Percentiles rank a stretch among this genome's conserved stretches.
These are phyloP conservation scores for Tuta absoluta DNA, from an alignment of 2,888 invertebrate genomes.

Conservation along the genomic window DNA sequence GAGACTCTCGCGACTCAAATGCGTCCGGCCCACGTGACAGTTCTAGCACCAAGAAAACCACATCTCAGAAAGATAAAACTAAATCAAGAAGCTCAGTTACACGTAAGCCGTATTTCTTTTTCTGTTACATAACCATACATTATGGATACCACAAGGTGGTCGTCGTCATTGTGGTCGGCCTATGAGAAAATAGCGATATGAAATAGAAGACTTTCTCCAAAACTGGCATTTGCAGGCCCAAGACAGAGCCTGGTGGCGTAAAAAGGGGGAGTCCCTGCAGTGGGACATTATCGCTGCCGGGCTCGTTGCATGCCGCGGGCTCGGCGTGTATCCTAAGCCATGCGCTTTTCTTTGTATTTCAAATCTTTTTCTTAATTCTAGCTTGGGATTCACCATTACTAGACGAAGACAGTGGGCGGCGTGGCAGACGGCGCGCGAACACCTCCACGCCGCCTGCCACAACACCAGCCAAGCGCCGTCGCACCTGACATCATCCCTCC, in stretches of 20 bases:
- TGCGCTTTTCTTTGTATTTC: too few species aligned
- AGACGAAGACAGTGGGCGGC: constrained; percentile 65
- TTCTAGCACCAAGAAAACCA: constrained; percentile 64
- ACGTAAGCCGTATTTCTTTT: constrained; percentile 40
- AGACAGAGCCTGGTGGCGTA: too few species aligned
- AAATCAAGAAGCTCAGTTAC: constrained; percentile 57
- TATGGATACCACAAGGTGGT: too few species aligned
- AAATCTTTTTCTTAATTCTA: constrained; percentile 34
- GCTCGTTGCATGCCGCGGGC: too few species aligned
- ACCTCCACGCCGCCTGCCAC: constrained; percentile 69
- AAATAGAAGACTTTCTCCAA: too few species aligned
- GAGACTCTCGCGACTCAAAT: constrained; percentile 76
- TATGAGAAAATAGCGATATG: too few species aligned
- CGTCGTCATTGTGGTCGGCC: too few species aligned
- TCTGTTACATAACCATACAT: background rate
- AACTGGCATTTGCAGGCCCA: too few species aligned
- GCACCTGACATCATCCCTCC: constrained; percentile 62
- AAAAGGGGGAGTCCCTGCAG: too few species aligned
- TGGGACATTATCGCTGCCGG: too few species aligned
- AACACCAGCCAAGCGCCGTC: constrained; percentile 65
- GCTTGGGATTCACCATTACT: constrained; percentile 64
- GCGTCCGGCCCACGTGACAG: constrained; percentile 72
- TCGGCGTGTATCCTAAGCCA: too few species aligned
- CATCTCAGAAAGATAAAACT: constrained; percentile 63
- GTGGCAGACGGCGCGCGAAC: constrained; percentile 66